Evolutionary conservation across 2,113 vertebrate species (phyloP), one percentile per base, ranked within the genome.

Genomic region (Pseudopipra pipra): DNA sequence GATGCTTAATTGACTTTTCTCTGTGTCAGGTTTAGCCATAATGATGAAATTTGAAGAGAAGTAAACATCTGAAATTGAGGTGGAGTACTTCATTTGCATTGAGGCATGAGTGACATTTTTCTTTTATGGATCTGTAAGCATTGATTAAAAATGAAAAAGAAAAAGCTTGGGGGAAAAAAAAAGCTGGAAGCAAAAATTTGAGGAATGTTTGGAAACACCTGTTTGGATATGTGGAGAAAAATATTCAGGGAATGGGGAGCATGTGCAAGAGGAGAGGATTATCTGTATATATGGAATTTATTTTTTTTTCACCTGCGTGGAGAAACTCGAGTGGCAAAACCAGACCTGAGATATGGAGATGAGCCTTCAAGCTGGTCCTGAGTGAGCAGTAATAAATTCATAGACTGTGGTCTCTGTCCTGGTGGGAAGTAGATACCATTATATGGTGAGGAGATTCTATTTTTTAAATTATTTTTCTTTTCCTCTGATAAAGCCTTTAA

Each of bases 1-100:
- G 49, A 87, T 87, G 81, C 55, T 89, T 91, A 94, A 87, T n/a
- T 96, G 74, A 77, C 55, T 94, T 94, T 89, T 59, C 73, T 65
- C 13, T 81, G 49, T 88, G 89, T 74, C 54, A 62, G 54, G 24
- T 76, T 89, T 82, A 91, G 39, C 51, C 54, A 46, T 55, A 39
- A 11, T 49, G 35, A 28, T 91, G 67, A 89, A 79, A 82, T 76
- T 14, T 71, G 56, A 78, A 82, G 37, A 68, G 76, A 72, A 68
- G 61, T 78, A 87, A 89, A 61, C 56, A 72, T 65, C 74, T 81
- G 71, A 77, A 95, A 39, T 24, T 54, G 54, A 94, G 56, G 51
- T 1, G 1, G 14, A 9, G n/a, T 49, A 12, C n/a, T 83, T 85
- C 17, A 41, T 89, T 84, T 85, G 67, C 52, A 56, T 9, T 58